Conservation (phyloP, 2,113 vertebrate species). For the Elanus axillaris region DNA sequence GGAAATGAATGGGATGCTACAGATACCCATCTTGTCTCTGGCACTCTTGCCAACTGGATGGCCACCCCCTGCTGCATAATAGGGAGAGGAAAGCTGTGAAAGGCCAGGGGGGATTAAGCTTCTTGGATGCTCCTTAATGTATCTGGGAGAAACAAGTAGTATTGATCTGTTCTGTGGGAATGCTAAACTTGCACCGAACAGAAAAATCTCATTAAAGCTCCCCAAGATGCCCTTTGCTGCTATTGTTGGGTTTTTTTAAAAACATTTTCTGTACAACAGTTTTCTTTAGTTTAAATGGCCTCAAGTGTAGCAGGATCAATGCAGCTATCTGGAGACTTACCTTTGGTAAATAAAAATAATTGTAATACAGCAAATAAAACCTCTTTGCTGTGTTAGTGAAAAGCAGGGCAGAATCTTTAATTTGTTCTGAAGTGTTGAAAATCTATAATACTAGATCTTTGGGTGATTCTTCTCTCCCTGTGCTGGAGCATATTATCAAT, state of each 20-base stretch:
- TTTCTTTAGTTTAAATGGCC: constrained; percentile 56
- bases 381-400: not conserved
- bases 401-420: not conserved
- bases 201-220: constrained; percentile 65
- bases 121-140: not conserved
- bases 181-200: constrained; percentile 42
- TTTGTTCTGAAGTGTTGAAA: not conserved
- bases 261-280: constrained; percentile 32
- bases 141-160: constrained; percentile 31
- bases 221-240: constrained; percentile 45
- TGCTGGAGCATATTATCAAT: not conserved
- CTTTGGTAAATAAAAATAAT: constrained; percentile 64
- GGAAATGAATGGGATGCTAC: not conserved
- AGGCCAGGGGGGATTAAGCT: not conserved
- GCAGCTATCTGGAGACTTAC: constrained; percentile 6
- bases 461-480: not conserved
- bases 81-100: not conserved
- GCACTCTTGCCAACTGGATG: not conserved
- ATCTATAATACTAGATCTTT: not conserved
- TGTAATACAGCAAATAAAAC: constrained; percentile 33
- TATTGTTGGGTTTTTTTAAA: constrained; percentile 30
- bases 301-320: constrained; percentile 55
- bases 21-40: not conserved
- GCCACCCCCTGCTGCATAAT: not conserved
- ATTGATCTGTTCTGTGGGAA: constrained; percentile 62